Evolutionary conservation across 2,113 vertebrate genomes (phyloP).

Genomic region (Clarias gariepinus): DNA sequence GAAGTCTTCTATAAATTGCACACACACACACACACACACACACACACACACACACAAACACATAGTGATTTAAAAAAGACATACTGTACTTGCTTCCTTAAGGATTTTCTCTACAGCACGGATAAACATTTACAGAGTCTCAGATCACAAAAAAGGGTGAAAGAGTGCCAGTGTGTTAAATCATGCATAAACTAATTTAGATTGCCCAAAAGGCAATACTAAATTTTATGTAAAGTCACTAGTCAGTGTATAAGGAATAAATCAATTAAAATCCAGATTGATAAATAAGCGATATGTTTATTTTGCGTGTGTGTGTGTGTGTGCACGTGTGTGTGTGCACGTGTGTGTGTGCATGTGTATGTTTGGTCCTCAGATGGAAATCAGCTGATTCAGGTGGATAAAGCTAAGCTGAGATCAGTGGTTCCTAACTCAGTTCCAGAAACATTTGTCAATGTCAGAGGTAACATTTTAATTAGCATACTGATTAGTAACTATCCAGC

Average conservation of each 20-base stretch:
- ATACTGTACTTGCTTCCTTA: too few relatives aligned
- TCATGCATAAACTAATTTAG: not conserved
- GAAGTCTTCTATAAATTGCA: too few relatives aligned
- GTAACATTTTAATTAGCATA: conserved; percentile 42
- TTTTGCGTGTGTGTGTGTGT: conserved; percentile 17
- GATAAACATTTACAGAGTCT: not conserved
- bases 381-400: conserved; percentile 57
- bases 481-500: not conserved
- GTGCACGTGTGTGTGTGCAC: not conserved
- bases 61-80: too few relatives aligned
- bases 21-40: too few relatives aligned
- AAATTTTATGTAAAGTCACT: not conserved
- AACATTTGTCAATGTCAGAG: conserved; percentile 70
- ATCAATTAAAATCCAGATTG: not conserved
- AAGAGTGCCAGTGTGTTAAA: not conserved
- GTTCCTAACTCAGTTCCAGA: conserved; percentile 71
- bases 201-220: not conserved
- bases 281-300: not conserved
- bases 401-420: conserved; percentile 60
- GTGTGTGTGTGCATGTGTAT: conserved; percentile 30
- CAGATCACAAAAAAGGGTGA: not conserved
- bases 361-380: conserved; percentile 53
- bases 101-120: too few relatives aligned
- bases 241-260: not conserved
- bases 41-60: too few relatives aligned